Evolutionary conservation across 2,113 vertebrate species (phyloP), one percentile per base, ranked within the genome.

Genomic region (Perccottus glenii): DNA sequence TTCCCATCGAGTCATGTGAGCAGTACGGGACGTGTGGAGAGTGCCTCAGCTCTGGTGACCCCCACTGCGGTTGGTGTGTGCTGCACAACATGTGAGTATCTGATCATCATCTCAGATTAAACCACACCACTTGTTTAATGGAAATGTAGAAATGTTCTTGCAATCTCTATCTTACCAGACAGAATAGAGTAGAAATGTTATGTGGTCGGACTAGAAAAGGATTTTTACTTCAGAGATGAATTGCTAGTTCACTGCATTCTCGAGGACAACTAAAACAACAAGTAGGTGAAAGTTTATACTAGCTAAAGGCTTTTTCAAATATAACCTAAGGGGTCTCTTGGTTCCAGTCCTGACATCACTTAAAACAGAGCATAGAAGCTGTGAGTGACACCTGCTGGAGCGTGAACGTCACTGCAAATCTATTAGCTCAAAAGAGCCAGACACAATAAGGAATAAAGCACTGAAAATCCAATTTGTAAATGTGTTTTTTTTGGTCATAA

Each of bases 11-110:
- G 85, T 95, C 95, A 0, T 99, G 97, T 3, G 95, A 97, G 84
- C 98, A 98, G 90, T 99, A 98, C 56, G 94, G 92, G 2, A 98
- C 96, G 3, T 99, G 97, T 45, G 93, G 94, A 16, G 96, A 98
- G 89, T 99, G 98, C 67, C 90, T 99, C 86, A 98, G 97, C 85
- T 98, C 97, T 0, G 97, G 96, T 7, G 98, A 99, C 73, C 98
- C 98, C 1, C 98, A 99, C 90, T 99, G 98, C 0, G 98, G 98
- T 81, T 99, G 98, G 98, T 99, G 98, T 82, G 92, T 96, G 5
- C 95, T 99, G 59, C 97, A 99, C 74, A 98, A 96, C 86, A 94
- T 94, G 98, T 99, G 86, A 98, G 98, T 98, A 62, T 42, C 47
- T 44, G 43, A 1, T 14, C n/a, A 0, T 45, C 58, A 5, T 50